Evolutionary conservation across 2,113 vertebrate genomes (phyloP), one percentile per base, ranked within the genome.

Genomic region (Sphyrna mokarran): DNA sequence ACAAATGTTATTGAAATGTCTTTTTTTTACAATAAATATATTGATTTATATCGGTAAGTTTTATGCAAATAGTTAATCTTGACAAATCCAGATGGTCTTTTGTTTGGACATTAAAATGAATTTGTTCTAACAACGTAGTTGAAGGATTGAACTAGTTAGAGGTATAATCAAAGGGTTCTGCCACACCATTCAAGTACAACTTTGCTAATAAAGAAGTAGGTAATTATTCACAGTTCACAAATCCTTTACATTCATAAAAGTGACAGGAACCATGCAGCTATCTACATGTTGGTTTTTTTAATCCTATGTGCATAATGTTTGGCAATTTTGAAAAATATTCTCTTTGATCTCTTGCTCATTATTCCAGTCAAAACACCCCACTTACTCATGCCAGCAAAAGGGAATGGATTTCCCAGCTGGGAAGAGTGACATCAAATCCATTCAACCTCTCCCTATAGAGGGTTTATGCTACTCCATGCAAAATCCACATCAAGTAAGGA

Each of bases 381-480:
- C 68, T 95, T 68, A 26, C 68, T 95, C 69, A 33, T 54, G 40
- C 70, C 40, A 33, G 94, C 94, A 48, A 72, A 94, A 95, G 69
- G 22, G 43, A 95, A 48, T 40, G 26, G 68, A 95, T 95, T 72
- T 40, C 89, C 68, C 93, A 95, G 93, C 93, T 95, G 93, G 63
- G 68, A 95, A 72, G 93, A 72, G 72, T 95, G 37, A 72, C 94
- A 95, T 95, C 94, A 95, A 95, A 95, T 95, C 94, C 68, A 95
- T 72, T 95, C 94, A 95, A 72, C 94, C 33, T 95, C 40, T 72
- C 94, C 94, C 94, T 72, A 72, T 95, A 95, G 94, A 95, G 94
- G 29, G 69, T 95, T 95, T 72, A 72, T 95, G 40, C 94, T 72
- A 54, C 69, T 72, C 26, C 68, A 95, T 54, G 94, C 94, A 95